phyloP scores from a whole-genome alignment of 2,113 vertebrate species.

The Pogona vitticeps region DNA sequence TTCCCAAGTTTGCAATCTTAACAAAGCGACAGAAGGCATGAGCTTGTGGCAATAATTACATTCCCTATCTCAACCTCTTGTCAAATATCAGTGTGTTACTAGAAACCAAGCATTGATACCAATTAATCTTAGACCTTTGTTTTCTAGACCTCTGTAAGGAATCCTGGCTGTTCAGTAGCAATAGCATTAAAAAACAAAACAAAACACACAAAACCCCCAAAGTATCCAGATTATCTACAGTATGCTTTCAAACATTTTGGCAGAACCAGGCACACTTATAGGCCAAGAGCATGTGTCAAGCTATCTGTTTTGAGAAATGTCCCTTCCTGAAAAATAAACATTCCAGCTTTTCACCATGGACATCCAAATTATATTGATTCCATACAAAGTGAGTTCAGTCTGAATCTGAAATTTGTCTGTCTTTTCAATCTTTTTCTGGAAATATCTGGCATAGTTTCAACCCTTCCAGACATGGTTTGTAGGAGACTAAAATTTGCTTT shows the following conservation, averaged over 20 bases:
- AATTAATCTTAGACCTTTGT: constrained; percentile 40
- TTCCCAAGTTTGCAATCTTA: constrained; percentile 7
- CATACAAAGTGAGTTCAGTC: too few species aligned
- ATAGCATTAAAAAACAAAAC: background rate
- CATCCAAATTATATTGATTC: too few species aligned
- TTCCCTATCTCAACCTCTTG: constrained; percentile 8
- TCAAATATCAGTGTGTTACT: constrained; percentile 26
- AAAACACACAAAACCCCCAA: too few species aligned
- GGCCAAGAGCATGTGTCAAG: background rate
- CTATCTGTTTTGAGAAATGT: background rate
- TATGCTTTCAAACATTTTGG: background rate
- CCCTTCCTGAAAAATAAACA: background rate
- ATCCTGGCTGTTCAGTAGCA: background rate
- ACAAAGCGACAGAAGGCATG: constrained; percentile 11
- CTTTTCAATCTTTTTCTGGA: constrained; percentile 5
- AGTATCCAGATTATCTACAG: background rate
- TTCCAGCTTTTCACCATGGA: too few species aligned
- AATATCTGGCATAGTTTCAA: background rate
- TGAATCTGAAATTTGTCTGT: too few species aligned
- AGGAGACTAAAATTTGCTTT: background rate
- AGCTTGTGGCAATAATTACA: constrained; percentile 18
- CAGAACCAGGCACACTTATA: background rate
- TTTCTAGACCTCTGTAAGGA: background rate
- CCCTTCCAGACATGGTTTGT: background rate
- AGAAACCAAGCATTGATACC: constrained; percentile 25